phyloP scores from a whole-genome alignment of 2,113 vertebrate genomes.

The Anarhynchus alexandrinus region DNA sequence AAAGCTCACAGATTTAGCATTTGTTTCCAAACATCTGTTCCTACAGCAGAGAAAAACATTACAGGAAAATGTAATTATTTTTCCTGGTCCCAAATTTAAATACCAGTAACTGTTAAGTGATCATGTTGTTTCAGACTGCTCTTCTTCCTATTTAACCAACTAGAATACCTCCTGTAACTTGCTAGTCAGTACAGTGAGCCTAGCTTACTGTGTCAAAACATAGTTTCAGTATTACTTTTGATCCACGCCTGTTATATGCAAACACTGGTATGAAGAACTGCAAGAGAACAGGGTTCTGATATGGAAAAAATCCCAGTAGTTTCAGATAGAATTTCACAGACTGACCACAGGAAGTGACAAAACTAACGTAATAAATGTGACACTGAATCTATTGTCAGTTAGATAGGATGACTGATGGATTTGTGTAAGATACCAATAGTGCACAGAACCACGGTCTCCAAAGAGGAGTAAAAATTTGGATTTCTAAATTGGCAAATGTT shows the following conservation, averaged over 20 bases:
- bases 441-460: background rate
- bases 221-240: background rate
- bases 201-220: slow-evolving; percentile 10
- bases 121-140: slow-evolving; percentile 8
- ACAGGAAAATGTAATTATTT: slow-evolving; percentile 30
- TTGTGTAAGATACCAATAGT: background rate
- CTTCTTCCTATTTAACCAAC: slow-evolving; percentile 9
- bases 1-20: slow-evolving; percentile 71
- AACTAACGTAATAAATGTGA: background rate
- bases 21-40: slow-evolving; percentile 62
- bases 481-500: slow-evolving; percentile 31
- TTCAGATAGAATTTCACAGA: slow-evolving; percentile 36
- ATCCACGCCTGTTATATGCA: background rate
- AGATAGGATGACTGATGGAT: background rate
- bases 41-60: slow-evolving; percentile 43
- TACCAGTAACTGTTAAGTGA: slow-evolving; percentile 34
- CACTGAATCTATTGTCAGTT: background rate
- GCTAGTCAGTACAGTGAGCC: background rate
- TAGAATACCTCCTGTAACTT: background rate
- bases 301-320: background rate
- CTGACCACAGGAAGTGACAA: slow-evolving; percentile 44
- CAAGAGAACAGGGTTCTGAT: background rate
- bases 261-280: slow-evolving; percentile 14
- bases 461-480: background rate
- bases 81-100: slow-evolving; percentile 55